Conservation (phyloP, 2,797 vertebrate genomes). For the Xenopus petersii region DNA sequence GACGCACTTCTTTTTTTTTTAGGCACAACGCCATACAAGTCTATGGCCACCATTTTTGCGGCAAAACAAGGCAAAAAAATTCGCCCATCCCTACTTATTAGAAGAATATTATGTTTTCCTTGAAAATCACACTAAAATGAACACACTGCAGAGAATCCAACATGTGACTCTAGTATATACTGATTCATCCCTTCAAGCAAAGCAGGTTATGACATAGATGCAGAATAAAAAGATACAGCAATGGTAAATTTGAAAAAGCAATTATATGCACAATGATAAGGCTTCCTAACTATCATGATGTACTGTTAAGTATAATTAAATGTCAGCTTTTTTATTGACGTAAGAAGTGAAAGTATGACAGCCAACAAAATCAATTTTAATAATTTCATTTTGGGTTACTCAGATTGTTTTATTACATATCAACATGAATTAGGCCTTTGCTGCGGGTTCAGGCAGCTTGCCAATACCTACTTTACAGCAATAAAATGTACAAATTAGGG, state of each 20-base stretch:
- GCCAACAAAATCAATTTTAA: slow-evolving; percentile 53
- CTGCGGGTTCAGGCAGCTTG: slow-evolving; percentile 66
- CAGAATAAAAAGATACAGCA: background rate
- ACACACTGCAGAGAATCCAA: too few relatives aligned
- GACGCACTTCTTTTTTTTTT: too few relatives aligned
- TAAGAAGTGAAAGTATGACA: slow-evolving; percentile 48
- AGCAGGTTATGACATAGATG: too few relatives aligned
- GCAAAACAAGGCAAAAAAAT: too few relatives aligned
- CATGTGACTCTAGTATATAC: too few relatives aligned
- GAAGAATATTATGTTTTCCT: too few relatives aligned
- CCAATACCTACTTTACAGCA: slow-evolving; percentile 75
- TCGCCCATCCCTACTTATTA: too few relatives aligned
- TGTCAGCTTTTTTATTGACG: slow-evolving; percentile 28
- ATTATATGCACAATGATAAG: background rate
- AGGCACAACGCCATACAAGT: too few relatives aligned
- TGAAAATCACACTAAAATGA: too few relatives aligned
- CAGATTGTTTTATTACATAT: slow-evolving; percentile 63
- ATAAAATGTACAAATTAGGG: slow-evolving; percentile 82
- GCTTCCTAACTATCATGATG: too few relatives aligned
- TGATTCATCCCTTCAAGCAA: too few relatives aligned
- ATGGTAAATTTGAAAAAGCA: background rate
- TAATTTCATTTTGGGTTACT: slow-evolving; percentile 57
- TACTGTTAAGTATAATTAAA: background rate
- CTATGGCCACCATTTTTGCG: too few relatives aligned
- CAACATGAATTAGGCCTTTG: slow-evolving; percentile 69